A percentile compares a stretch with the other conserved stretches of the same genome.
Evolutionary conservation across 2,888 invertebrate genomes (phyloP).

Genomic region (Habroteleia sp.): DNA sequence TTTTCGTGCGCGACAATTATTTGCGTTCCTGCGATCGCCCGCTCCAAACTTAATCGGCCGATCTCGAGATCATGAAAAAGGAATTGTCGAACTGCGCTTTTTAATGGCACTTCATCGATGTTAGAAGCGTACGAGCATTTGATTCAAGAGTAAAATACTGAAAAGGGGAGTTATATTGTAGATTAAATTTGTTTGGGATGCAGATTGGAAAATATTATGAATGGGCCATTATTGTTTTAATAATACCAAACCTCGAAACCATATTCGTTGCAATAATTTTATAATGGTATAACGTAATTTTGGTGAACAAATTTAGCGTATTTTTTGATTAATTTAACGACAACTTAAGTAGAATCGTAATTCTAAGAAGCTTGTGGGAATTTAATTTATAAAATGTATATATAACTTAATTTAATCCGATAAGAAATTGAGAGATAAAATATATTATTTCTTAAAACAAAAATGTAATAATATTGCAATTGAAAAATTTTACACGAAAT

Average conservation of each 20-base stretch:
- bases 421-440: too few species aligned
- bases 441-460: too few species aligned
- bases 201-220: constrained; percentile 43
- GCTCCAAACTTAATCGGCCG: constrained; percentile 37
- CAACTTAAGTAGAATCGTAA: too few species aligned
- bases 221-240: constrained; percentile 16
- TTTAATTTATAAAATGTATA: too few species aligned
- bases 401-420: too few species aligned
- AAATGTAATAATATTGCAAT: too few species aligned
- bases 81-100: constrained; percentile 18
- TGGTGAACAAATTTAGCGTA: too few species aligned
- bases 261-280: too few species aligned
- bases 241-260: not conserved
- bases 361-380: too few species aligned
- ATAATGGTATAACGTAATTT: too few species aligned
- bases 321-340: too few species aligned
- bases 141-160: not conserved
- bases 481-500: too few species aligned
- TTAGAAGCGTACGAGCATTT: not conserved
- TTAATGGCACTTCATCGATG: constrained; percentile 16
- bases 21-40: constrained; percentile 49
- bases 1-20: constrained; percentile 55
- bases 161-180: constrained; percentile 8
- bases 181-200: constrained; percentile 42
- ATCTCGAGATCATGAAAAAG: constrained; percentile 24